Percentiles rank a stretch among this genome's conserved stretches.
Conservation (phyloP, 2,113 vertebrate species). For the Aleadryas rufinucha region DNA sequence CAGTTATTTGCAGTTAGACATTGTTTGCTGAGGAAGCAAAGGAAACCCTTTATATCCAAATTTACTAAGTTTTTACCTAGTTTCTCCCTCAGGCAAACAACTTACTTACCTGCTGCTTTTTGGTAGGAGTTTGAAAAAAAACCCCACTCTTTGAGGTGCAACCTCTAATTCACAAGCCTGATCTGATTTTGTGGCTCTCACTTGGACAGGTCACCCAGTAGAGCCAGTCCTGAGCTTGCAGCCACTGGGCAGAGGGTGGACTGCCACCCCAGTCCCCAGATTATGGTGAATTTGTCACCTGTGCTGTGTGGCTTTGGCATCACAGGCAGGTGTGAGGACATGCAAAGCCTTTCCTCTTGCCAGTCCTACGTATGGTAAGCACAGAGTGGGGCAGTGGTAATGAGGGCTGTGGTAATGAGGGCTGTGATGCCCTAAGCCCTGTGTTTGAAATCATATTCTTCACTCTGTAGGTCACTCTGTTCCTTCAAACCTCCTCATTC, state of each 20-base stretch:
- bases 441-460: background rate
- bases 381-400: accelerated
- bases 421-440: background rate
- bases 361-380: background rate
- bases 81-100: background rate
- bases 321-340: background rate
- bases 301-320: background rate
- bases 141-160: accelerated
- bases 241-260: background rate
- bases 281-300: background rate
- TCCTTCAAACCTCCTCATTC: background rate
- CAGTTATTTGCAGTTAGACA: background rate
- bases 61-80: background rate
- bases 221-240: background rate
- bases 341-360: background rate
- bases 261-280: background rate
- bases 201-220: background rate
- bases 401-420: background rate
- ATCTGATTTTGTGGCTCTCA: background rate
- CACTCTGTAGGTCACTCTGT: background rate
- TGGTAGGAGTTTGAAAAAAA: background rate
- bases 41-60: background rate
- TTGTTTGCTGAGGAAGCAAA: background rate
- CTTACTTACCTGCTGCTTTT: background rate
- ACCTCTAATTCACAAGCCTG: background rate